Evolutionary conservation across 2,888 invertebrate genomes (phyloP), one percentile per base, ranked within the genome.

Genomic region (Hydrotaea cyrtoneurina): DNA sequence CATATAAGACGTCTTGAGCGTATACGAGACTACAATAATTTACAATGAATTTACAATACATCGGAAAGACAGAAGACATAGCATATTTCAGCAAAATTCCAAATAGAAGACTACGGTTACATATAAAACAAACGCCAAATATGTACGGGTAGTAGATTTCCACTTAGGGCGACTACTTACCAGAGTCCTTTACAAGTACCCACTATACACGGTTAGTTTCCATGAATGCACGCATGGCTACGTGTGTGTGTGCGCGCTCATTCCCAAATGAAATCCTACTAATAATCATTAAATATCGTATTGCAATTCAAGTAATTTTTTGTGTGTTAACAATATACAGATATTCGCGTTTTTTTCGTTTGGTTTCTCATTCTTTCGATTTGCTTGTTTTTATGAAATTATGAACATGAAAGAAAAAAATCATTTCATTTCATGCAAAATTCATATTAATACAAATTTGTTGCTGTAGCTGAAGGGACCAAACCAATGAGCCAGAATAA

Each of bases 251-350:
- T 21, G 53, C 10, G 10, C 17, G 39, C 21, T 19, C 15, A 21
- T 46, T 64, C 19, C 39, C 80, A 74, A 83, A 77, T 77, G 82
- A 69, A 64, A 82, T 85, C 76, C 76, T 36, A 82, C 79, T 85
- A 82, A 83, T 83, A 82, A 78, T 59, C 64, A 84, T 78, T 74
- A 82, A 80, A 85, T 85, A 85, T 85, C 82, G 76, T 43, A 46
- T 85, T 85, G 85, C 85, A 80, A 57, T 84, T 84, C 74, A 62
- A 85, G 73, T 69, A 85, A 76, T 53, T 76, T 23, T 39, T 59
- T 31, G 31, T 7, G n/a, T 75, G 71, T 69, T 72, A 75, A 21
- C 72, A 19, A 39, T 39, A 39, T 66, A 15, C 2, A 31, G n/a
- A n/a, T n/a, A n/a, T n/a, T n/a, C n/a, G n/a, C n/a, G n/a, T n/a